Conservation (phyloP, 2,888 invertebrate genomes). For the Acleris cristana region DNA sequence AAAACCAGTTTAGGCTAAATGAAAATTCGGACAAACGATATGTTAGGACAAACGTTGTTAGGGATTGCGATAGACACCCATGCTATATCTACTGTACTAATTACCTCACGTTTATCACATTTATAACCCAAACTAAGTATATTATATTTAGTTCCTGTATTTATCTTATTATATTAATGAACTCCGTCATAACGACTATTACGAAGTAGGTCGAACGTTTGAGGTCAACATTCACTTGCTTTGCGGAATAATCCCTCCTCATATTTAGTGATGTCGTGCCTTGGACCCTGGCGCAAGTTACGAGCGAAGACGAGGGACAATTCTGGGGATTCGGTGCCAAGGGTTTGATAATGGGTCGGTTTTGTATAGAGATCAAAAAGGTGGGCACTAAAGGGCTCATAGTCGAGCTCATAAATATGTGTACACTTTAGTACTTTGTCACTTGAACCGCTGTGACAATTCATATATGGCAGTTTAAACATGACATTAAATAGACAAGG, state of each 20-base stretch:
- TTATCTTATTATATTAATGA: constrained; percentile 9
- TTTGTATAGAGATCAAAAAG: no score
- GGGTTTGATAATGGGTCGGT: no score
- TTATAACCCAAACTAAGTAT: background rate
- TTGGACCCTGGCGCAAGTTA: constrained; percentile 1
- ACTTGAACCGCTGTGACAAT: no score
- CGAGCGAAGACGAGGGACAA: background rate
- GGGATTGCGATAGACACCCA: no score
- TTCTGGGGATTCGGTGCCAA: background rate
- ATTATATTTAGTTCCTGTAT: constrained; percentile 8
- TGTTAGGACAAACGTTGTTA: no score
- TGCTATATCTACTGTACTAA: constrained; percentile 1
- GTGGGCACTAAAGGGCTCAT: no score
- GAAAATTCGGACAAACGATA: no score
- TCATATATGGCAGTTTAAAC: no score
- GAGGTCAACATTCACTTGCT: constrained; percentile 46
- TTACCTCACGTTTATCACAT: background rate
- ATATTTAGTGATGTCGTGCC: constrained; percentile 39
- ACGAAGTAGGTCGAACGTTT: constrained; percentile 12
- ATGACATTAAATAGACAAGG: no score
- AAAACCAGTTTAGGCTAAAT: no score
- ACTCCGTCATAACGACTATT: constrained; percentile 14
- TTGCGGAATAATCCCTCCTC: constrained; percentile 55
- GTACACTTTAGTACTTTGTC: no score
- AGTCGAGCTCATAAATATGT: no score